Conservation (phyloP, 2,797 vertebrate species). For the Diceros bicornis region DNA sequence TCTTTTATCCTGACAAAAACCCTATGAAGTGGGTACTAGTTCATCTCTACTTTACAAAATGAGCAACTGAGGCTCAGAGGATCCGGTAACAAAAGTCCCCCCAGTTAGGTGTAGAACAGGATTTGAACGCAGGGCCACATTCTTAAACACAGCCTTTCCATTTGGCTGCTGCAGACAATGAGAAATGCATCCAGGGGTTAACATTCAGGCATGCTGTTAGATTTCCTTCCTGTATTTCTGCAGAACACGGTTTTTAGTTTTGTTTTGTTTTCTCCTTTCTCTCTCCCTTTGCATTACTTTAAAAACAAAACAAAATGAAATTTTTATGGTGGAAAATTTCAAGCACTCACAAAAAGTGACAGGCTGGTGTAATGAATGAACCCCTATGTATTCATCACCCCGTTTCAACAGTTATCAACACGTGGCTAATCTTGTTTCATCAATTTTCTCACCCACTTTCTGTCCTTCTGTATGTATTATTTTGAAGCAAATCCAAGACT, state of each 20-base stretch:
- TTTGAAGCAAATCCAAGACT: neutral
- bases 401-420: neutral
- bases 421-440: neutral
- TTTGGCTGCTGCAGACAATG: neutral
- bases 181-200: neutral
- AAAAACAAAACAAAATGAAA: constrained; percentile 8
- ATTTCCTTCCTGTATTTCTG: constrained; percentile 73
- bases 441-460: neutral
- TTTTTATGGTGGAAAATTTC: constrained; percentile 38
- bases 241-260: neutral
- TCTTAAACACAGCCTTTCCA: neutral
- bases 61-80: neutral
- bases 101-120: neutral
- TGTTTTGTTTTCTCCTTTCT: neutral
- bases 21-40: neutral
- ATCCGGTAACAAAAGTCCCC: neutral
- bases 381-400: neutral
- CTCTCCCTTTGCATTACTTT: neutral
- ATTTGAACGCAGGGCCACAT: neutral
- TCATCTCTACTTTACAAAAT: neutral
- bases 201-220: neutral
- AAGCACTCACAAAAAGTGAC: neutral
- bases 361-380: neutral
- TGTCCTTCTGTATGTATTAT: neutral
- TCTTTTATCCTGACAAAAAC: neutral